Conservation (phyloP, 2,888 invertebrate genomes). For the Sesia bembeciformis region DNA sequence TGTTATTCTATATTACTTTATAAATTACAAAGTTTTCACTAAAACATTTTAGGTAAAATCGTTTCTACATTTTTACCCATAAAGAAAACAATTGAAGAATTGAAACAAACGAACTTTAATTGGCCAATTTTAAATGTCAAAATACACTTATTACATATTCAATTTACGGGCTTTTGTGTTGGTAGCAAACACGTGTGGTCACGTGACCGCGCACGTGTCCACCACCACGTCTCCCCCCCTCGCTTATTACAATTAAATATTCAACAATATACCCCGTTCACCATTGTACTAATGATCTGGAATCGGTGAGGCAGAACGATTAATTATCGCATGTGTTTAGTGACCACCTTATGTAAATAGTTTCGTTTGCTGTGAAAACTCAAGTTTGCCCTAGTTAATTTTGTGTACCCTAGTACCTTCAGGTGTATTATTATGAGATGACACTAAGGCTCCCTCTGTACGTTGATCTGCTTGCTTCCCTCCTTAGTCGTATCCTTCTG, state of each 20-base stretch:
- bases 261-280: neutral
- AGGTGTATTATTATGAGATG: too few relatives aligned
- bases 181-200: conserved; percentile 22
- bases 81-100: too few relatives aligned
- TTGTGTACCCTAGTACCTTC: too few relatives aligned
- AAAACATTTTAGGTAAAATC: too few relatives aligned
- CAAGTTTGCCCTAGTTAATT: too few relatives aligned
- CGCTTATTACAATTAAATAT: conserved; percentile 23
- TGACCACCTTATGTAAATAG: conserved; percentile 6
- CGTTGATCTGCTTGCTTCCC: too few relatives aligned
- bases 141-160: conserved; percentile 28
- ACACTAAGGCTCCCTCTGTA: too few relatives aligned
- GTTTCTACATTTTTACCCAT: too few relatives aligned
- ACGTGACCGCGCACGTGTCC: conserved; percentile 30
- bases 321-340: conserved; percentile 1
- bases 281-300: neutral
- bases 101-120: conserved; percentile 34
- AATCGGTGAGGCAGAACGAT: conserved; percentile 23
- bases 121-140: conserved; percentile 31
- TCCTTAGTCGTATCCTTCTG: too few relatives aligned
- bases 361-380: too few relatives aligned
- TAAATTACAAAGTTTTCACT: too few relatives aligned
- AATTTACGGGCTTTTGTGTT: conserved; percentile 33
- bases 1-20: too few relatives aligned
- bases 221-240: conserved; percentile 9